These are phyloP conservation scores for Drosophila anceps DNA, from an alignment of 2,888 invertebrate genomes.

Conservation along the genomic window DNA sequence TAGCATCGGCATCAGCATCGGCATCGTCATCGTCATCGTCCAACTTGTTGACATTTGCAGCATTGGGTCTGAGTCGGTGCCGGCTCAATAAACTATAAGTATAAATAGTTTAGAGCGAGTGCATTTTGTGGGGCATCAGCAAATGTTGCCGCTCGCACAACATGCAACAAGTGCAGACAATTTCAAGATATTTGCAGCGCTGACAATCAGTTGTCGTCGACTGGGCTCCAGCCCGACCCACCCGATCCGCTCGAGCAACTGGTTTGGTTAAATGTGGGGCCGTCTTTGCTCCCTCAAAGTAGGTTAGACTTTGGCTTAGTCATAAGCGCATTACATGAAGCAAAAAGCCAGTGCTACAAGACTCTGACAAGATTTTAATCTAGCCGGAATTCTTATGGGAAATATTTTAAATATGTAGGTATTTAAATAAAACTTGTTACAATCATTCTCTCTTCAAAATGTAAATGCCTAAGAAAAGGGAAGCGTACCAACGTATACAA, in stretches of 20 bases:
- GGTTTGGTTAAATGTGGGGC: slow-evolving; percentile 51
- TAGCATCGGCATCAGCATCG: slow-evolving; percentile 60
- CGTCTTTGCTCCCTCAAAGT: slow-evolving; percentile 53
- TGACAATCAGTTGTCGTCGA: slow-evolving; percentile 64
- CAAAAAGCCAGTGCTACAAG: slow-evolving; percentile 22
- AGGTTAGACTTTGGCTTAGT: slow-evolving; percentile 62
- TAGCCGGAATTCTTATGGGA: slow-evolving; percentile 51
- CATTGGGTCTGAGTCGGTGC: slow-evolving; percentile 44
- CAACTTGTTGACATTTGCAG: slow-evolving; percentile 81
- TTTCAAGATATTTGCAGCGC: slow-evolving; percentile 48
- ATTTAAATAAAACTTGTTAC: slow-evolving; percentile 22
- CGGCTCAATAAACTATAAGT: slow-evolving; percentile 75
- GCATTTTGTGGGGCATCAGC: slow-evolving; percentile 67
- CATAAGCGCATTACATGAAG: slow-evolving; percentile 53
- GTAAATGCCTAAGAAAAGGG: background rate
- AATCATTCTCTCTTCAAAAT: background rate
- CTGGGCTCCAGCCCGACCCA: slow-evolving; percentile 16
- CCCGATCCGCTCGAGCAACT: slow-evolving; percentile 10
- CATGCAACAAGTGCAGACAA: slow-evolving; percentile 74
- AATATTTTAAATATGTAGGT: slow-evolving; percentile 39
- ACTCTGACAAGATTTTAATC: slow-evolving; percentile 34
- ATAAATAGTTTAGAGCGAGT: slow-evolving; percentile 71
- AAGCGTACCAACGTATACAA: background rate
- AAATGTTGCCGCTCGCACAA: slow-evolving; percentile 31
- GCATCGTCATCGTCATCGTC: slow-evolving; percentile 41